Conservation (phyloP, 2,888 invertebrate genomes). For the Agriopis marginaria region DNA sequence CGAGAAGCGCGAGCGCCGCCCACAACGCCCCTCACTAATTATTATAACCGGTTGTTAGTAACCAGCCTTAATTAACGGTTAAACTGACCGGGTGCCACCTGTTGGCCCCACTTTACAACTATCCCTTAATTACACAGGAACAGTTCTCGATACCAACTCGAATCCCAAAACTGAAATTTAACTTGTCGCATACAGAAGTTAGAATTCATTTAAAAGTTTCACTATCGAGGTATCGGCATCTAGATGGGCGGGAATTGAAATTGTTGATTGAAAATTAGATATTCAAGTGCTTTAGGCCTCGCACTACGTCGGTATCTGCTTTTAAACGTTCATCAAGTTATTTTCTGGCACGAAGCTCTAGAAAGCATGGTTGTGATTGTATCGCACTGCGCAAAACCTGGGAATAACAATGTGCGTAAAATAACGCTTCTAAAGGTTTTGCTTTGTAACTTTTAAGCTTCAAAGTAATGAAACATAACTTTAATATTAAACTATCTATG, state of each 20-base stretch:
- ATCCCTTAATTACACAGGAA: constrained; percentile 57
- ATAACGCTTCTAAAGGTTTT: not conserved
- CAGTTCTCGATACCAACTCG: constrained; percentile 48
- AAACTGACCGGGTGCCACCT: constrained; percentile 73
- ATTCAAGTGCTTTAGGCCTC: constrained; percentile 37
- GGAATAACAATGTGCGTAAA: constrained; percentile 13
- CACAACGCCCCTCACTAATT: constrained; percentile 82
- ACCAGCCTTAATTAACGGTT: constrained; percentile 74
- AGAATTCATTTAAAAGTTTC: constrained; percentile 33
- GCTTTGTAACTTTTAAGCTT: not conserved
- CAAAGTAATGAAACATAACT: not conserved
- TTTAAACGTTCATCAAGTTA: constrained; percentile 30
- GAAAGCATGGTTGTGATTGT: constrained; percentile 24
- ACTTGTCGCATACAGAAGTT: constrained; percentile 24
- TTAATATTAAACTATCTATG: no score
- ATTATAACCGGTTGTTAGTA: constrained; percentile 83
- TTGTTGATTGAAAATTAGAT: constrained; percentile 40
- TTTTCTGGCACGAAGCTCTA: constrained; percentile 34
- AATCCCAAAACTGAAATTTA: constrained; percentile 44
- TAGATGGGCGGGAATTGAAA: constrained; percentile 37
- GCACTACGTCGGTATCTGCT: constrained; percentile 25
- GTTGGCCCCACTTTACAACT: constrained; percentile 64
- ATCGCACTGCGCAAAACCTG: constrained; percentile 21
- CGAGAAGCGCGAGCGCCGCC: constrained; percentile 68
- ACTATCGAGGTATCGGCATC: constrained; percentile 30